Conservation (phyloP, 2,888 invertebrate species). For the Hybos culiciformis region DNA sequence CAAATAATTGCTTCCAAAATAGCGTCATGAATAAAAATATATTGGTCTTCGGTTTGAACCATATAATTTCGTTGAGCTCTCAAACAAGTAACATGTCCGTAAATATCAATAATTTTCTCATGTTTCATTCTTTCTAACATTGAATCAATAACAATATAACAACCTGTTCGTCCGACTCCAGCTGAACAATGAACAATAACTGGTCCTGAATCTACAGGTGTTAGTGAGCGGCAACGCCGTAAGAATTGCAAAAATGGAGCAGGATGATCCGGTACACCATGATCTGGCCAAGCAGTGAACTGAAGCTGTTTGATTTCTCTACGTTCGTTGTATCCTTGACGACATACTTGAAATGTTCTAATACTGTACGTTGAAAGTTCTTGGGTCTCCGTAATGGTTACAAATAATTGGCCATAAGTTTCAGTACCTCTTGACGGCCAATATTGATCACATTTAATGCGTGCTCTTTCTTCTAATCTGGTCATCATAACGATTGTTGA, state of each 20-base stretch:
- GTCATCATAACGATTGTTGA: conserved; percentile 99
- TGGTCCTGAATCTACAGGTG: conserved; percentile 86
- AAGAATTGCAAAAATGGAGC: conserved; percentile 97
- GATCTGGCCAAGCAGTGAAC: conserved; percentile 99
- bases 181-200: conserved; percentile 89
- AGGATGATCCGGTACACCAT: conserved; percentile 97
- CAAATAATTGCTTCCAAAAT: conserved; percentile 93
- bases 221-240: conserved; percentile 78
- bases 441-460: conserved; percentile 95
- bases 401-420: conserved; percentile 88
- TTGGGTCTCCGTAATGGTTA: conserved; percentile 87
- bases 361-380: conserved; percentile 98
- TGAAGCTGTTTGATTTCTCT: conserved; percentile 95
- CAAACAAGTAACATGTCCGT: conserved; percentile 95
- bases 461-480: conserved; percentile 87
- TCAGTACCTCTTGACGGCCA: conserved; percentile 95
- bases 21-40: conserved; percentile 98
- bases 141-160: conserved; percentile 97
- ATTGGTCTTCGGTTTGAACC: conserved; percentile 99
- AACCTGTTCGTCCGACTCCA: conserved; percentile 87
- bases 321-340: conserved; percentile 66
- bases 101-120: conserved; percentile 97
- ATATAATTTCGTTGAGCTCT: conserved; percentile 98
- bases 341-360: conserved; percentile 83
- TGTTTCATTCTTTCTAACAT: conserved; percentile 95